These are phyloP conservation scores for Geodia barretti DNA, from an alignment of 37 sponge, comb jelly and placozoan genomes.

Conservation along the genomic window DNA sequence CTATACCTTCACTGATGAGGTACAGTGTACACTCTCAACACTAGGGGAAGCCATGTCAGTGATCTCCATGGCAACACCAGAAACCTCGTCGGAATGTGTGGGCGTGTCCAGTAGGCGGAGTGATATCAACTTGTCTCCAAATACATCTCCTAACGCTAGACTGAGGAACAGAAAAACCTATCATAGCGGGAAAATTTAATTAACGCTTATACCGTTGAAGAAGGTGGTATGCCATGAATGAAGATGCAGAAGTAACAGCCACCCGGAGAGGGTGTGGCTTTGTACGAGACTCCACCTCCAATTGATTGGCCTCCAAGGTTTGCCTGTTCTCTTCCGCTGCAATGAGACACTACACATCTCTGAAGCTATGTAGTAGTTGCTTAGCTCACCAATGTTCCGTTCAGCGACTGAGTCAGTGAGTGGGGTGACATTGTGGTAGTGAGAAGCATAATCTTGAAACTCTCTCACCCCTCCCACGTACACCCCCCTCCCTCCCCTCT, in stretches of 20 bases:
- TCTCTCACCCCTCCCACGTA: slow-evolving; percentile 82
- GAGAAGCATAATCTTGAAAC: slow-evolving; percentile 74
- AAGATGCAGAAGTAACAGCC: slow-evolving; percentile 58
- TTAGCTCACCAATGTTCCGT: slow-evolving; percentile 5
- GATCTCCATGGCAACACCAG: slow-evolving; percentile 76
- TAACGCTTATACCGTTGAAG: neutral
- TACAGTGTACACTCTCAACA: slow-evolving; percentile 16
- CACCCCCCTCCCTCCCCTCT: slow-evolving; percentile 93
- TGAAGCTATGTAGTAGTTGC: neutral
- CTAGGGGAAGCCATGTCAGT: slow-evolving; percentile 66
- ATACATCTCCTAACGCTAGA: slow-evolving; percentile 39
- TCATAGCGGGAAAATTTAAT: too few relatives aligned
- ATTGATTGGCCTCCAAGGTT: neutral
- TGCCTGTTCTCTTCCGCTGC: slow-evolving; percentile 48
- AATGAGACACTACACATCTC: neutral
- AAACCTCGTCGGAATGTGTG: neutral
- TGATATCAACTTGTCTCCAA: slow-evolving; percentile 28
- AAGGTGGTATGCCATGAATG: slow-evolving; percentile 65
- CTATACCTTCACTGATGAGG: neutral
- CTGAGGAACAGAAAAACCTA: too few relatives aligned
- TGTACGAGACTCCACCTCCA: neutral
- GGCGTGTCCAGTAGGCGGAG: slow-evolving; percentile 54
- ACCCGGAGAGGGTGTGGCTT: slow-evolving; percentile 27
- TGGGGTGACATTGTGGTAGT: slow-evolving; percentile 66
- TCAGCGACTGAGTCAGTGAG: slow-evolving; percentile 14